These are phyloP conservation scores for Lycocorax pyrrhopterus DNA, from an alignment of 2,113 vertebrate species.

Conservation along the genomic window DNA sequence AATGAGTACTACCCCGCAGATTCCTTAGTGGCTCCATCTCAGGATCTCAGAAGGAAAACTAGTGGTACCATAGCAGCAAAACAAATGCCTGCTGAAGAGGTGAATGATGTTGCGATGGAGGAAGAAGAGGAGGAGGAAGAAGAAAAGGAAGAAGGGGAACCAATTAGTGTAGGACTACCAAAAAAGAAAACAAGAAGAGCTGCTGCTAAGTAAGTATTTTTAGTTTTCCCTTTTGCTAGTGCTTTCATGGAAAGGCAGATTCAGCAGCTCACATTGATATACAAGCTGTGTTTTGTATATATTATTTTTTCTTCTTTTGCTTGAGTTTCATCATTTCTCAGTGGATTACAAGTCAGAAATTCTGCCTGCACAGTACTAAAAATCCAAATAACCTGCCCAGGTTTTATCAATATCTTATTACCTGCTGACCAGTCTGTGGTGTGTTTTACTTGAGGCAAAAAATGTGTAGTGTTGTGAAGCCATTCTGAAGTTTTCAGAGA, in stretches of 20 bases:
- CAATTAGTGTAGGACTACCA: conserved; percentile 37
- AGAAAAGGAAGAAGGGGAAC: conserved; percentile 57
- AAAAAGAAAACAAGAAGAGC: conserved; percentile 84
- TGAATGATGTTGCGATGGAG: conserved; percentile 31
- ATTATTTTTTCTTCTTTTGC: not conserved
- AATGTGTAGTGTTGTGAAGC: not conserved
- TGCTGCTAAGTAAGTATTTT: conserved; percentile 85
- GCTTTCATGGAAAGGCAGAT: not conserved
- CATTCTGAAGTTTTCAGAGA: not conserved
- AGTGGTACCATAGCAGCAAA: conserved; percentile 1
- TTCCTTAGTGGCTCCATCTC: conserved; percentile 86
- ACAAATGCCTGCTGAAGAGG: conserved; percentile 7
- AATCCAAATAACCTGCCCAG: not conserved
- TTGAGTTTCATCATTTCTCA: not conserved
- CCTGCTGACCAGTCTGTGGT: not conserved
- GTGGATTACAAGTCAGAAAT: not conserved
- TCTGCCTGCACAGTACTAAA: not conserved
- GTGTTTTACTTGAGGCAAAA: not conserved
- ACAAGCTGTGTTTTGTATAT: not conserved
- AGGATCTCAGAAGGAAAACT: conserved; percentile 81
- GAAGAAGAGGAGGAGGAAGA: conserved; percentile 58
- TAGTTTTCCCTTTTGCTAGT: not conserved
- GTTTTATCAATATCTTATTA: not conserved
- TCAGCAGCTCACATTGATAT: not conserved
- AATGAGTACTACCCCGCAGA: conserved; percentile 92